These are phyloP conservation scores for Jordanella pulchra DNA, from an alignment of 2,797 vertebrate genomes.

Conservation along the genomic window DNA sequence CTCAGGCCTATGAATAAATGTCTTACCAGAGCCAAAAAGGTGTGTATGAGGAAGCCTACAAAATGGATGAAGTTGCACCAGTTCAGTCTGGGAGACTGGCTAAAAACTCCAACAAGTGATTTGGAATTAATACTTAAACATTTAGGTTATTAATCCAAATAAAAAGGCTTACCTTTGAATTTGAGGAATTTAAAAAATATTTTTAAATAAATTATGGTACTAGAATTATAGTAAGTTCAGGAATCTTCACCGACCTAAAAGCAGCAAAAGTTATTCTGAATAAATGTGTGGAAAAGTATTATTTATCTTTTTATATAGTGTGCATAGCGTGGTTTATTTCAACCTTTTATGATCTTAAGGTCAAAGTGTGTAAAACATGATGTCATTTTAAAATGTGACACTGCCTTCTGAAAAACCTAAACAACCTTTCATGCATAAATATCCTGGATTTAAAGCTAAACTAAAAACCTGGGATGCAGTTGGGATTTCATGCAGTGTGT, in stretches of 20 bases:
- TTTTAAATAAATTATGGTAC: neutral
- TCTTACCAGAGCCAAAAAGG: too few relatives aligned
- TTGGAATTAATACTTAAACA: neutral
- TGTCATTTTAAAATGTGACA: constrained; percentile 38
- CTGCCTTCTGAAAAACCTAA: constrained; percentile 54
- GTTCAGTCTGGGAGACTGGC: neutral
- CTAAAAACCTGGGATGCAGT: constrained; percentile 34
- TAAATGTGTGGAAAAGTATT: neutral
- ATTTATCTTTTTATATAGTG: neutral
- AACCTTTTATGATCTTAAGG: constrained; percentile 10
- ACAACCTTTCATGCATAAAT: constrained; percentile 43
- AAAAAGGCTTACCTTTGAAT: neutral
- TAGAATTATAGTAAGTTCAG: neutral
- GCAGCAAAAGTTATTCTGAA: neutral
- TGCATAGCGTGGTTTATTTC: constrained; percentile 3
- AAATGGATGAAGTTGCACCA: too few relatives aligned
- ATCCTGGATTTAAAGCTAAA: constrained; percentile 45
- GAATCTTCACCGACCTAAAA: neutral
- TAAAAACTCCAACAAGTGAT: neutral
- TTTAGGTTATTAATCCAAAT: neutral
- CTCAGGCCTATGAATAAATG: too few relatives aligned
- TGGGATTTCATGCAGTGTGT: constrained; percentile 11
- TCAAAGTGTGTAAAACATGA: constrained; percentile 2
- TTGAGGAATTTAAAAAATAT: neutral
- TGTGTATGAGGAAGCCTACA: too few relatives aligned